Evolutionary conservation across 23 tunicate genomes (phyloP).

Genomic region (Halocynthia aurantium): DNA sequence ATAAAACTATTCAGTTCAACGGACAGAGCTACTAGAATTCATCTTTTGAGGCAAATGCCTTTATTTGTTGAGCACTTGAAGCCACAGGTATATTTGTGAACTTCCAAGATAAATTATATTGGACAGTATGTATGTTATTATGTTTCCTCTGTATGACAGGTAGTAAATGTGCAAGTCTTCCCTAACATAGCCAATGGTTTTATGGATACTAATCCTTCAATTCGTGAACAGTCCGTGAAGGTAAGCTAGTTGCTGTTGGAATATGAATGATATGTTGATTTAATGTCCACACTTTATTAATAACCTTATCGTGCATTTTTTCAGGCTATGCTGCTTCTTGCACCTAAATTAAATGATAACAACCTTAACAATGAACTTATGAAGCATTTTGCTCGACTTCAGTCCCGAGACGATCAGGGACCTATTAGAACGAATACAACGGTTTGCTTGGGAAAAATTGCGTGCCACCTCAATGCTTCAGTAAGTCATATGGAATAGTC

Average conservation of each 20-base stretch:
- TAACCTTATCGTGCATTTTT: not conserved
- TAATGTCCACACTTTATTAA: too few relatives aligned
- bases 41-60: constrained; percentile 84
- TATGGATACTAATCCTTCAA: constrained; percentile 97
- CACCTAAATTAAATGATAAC: constrained; percentile 91
- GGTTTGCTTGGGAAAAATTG: constrained; percentile 94
- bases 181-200: constrained; percentile 92
- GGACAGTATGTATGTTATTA: not conserved
- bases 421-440: constrained; percentile 99
- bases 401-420: constrained; percentile 98
- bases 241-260: constrained; percentile 14
- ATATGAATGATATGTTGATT: too few relatives aligned
- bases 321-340: constrained; percentile 92
- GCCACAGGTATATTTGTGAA: constrained; percentile 49
- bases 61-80: constrained; percentile 87
- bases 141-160: constrained; percentile 30
- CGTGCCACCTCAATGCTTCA: constrained; percentile 62
- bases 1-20: constrained; percentile 89
- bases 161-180: constrained; percentile 93
- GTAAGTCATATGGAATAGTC: constrained; percentile 20
- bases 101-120: not conserved
- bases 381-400: constrained; percentile 98
- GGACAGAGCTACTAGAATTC: constrained; percentile 93
- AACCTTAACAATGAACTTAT: constrained; percentile 93
- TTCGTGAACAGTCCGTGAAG: constrained; percentile 93